phyloP scores from a whole-genome alignment of 2,888 invertebrate genomes.

The Onthophagus sagittarius region DNA sequence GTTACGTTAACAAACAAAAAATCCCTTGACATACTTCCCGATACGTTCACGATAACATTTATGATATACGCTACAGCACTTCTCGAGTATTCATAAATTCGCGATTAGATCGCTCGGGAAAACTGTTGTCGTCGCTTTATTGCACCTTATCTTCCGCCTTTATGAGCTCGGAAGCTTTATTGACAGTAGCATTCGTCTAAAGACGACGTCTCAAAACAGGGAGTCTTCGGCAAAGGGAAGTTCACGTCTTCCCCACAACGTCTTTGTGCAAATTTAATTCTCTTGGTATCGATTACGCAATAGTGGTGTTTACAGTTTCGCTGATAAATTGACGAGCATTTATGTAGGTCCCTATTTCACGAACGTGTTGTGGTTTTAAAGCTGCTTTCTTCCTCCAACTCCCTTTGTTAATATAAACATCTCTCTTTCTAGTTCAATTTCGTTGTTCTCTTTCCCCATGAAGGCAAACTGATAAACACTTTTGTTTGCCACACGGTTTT shows the following conservation, averaged over 20 bases:
- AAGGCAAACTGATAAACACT: neutral
- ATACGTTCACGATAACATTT: neutral
- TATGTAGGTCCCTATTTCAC: neutral
- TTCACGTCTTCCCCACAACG: neutral
- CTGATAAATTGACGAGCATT: neutral
- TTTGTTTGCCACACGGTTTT: neutral
- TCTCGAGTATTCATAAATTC: neutral
- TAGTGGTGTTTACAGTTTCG: neutral
- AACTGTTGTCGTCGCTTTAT: neutral
- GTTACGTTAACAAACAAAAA: neutral
- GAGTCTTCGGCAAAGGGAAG: neutral
- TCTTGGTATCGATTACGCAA: neutral
- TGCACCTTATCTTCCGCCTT: neutral
- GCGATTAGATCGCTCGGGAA: neutral
- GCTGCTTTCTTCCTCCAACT: neutral
- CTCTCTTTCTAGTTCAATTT: neutral
- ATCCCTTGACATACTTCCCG: neutral
- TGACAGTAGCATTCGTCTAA: neutral
- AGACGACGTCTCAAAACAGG: neutral
- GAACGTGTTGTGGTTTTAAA: neutral
- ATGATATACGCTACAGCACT: neutral
- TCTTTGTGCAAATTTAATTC: neutral
- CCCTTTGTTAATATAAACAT: neutral
- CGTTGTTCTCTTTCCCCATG: neutral
- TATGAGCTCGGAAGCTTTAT: neutral